phyloP scores from a whole-genome alignment of 92 coral and sea anemone genomes.

The Parazoanthus darwini region DNA sequence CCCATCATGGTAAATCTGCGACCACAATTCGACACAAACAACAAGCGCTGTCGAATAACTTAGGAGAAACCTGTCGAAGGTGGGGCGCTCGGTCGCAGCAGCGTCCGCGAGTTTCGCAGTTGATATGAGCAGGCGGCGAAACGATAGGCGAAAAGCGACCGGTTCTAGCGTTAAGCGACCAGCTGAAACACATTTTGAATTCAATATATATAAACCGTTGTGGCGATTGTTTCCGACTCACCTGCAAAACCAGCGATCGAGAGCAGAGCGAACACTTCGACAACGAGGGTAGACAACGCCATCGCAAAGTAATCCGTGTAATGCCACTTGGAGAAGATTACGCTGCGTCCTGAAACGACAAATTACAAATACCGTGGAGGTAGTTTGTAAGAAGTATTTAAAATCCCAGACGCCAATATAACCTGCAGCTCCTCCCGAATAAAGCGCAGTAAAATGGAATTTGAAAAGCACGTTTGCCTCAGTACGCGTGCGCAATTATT shows the following conservation, averaged over 20 bases:
- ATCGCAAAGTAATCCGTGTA: neutral
- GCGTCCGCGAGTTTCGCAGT: neutral
- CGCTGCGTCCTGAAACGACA: neutral
- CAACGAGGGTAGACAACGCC: conserved; percentile 13
- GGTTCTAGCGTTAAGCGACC: neutral
- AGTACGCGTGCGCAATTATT: conserved; percentile 35
- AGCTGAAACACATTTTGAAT: neutral
- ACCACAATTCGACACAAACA: conserved; percentile 2
- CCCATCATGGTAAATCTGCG: neutral
- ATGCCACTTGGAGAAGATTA: conserved; percentile 1
- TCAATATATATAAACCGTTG: conserved; percentile 6
- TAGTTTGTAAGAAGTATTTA: neutral
- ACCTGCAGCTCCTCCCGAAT: conserved; percentile 25
- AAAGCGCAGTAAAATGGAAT: conserved; percentile 29
- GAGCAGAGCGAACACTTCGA: neutral
- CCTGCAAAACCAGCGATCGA: conserved; percentile 41
- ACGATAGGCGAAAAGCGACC: neutral
- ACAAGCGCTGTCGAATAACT: conserved; percentile 9
- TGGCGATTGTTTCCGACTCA: conserved; percentile 10
- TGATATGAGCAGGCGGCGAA: neutral
- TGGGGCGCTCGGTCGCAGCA: conserved; percentile 21
- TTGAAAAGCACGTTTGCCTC: conserved; percentile 28
- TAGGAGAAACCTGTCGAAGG: conserved; percentile 4
- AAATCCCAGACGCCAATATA: conserved; percentile 8
- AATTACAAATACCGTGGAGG: neutral